Evolutionary conservation across 1,140 invertebrate species (phyloP), one percentile per base, ranked within the genome.

Genomic region (Mylabris phalerata): DNA sequence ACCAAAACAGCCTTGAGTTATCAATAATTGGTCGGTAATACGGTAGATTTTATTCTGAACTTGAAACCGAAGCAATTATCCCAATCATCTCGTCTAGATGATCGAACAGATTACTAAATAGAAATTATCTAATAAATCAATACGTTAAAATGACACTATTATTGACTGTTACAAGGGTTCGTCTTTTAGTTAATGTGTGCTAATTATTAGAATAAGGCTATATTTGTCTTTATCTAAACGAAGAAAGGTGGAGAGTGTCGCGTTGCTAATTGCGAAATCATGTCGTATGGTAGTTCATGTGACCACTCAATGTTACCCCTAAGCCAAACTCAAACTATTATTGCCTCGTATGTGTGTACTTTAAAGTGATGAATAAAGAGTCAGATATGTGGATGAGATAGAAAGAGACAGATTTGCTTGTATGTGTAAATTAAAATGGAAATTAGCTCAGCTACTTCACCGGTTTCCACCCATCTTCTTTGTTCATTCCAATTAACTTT

Each of bases 1-100:
- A 64, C 64, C 62, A 60, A 56, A 60, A 59, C 1, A 3, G 62
- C 64, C 57, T 64, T 60, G 41, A 61, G 64, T 64, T 64, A 66
- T 64, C 62, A 64, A 61, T 62, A 60, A 66, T 66, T 66, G 64
- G 64, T 66, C 55, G 32, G 32, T 7, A 32, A 57, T 45, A 57
- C 55, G 59, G 45, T 52, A 38, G 52, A 39, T 54, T 55, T 62
- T 63, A 50, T 52, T 61, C 47, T 46, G n/a, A 27, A 40, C 26
- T 3, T 27, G 48, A 57, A 57, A 46, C 58, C 54, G 46, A 11
- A 50, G 55, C 60, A 62, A 62, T 62, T 58, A 48, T 56, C 42
- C 32, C 54, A 49, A 62, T 62, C 55, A 58, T 40, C 58, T 62
- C 58, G 2, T 32, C 32, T 3, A 32, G 32, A 32, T 19, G 7